Base-by-base conservation (phyloP, 2,888 invertebrate species). In the Luperina nickerlii region DNA sequence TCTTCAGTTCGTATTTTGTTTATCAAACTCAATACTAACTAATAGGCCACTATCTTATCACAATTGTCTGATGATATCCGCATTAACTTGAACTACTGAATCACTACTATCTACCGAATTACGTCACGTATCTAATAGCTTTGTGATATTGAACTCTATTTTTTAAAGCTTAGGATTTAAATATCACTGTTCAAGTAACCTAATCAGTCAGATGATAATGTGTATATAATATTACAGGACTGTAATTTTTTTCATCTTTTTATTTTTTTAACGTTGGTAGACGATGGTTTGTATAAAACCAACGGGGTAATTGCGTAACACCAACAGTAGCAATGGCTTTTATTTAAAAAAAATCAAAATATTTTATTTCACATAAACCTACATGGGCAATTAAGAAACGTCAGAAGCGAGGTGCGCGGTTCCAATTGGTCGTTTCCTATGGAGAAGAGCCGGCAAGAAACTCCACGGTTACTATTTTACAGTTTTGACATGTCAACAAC, bases 21-120 rank as follows among this genome's bases (percentile, higher is more conserved):
- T 67, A 73, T 78, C 57, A 77, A 60, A 74, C 27, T 20, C 32
- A 54, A 51, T 60, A 69, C n/a, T 69, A 86, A 69, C n/a, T 69
- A 86, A 77, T 74, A 65, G 2, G 18, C 42, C 32, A 48, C 42
- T 62, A 78, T 87, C 84, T 87, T 87, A 86, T 86, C 87, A 76
- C n/a, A 60, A 57, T 9, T 75, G 72, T 78, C 38, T 66, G 78
- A 83, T 88, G 74, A 76, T 72, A 79, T 73, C 67, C 74, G 48
- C 73, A 78, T 78, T 76, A 84, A 78, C 63, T 79, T 67, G 69
- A 75, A 82, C 78, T 79, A 82, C 78, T 75, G 77, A 82, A 76
- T 71, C 15, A 78, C 60, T 81, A 65, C 38, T 85, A 86, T 86
- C 60, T 57, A 45, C 42, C 9, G 27, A 38, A 42, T 38, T 38